Base-by-base conservation (phyloP, 2,113 vertebrate species). In the Lynx canadensis region DNA sequence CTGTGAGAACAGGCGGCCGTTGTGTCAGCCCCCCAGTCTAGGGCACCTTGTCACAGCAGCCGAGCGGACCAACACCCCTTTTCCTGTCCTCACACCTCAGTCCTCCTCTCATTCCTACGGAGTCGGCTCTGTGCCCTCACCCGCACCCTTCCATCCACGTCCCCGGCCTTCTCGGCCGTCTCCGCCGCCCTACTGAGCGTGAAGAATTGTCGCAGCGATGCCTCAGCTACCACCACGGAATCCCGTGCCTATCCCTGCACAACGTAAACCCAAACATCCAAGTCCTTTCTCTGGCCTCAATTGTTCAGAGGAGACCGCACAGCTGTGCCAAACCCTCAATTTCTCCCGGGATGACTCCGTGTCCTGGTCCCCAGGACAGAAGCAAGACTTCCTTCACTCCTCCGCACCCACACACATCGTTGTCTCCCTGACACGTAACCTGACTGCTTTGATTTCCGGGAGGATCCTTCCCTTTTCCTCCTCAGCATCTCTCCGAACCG, bases 251-350 rank as follows among this genome's bases (percentile, higher is more conserved):
- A 57, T n/a, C 36, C 27, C 73, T 27, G 15, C 29, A 74, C 8
- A 1, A 57, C 19, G 1, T 4, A n/a, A 66, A 38, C 8, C 0
- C 52, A n/a, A 31, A 2, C 55, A 33, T 4, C 4, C 33, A 36
- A 33, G 21, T 76, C 52, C 74, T n/a, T 2, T 80, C 68, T 3
- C 23, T 7, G 41, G 45, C 23, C 25, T 38, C 33, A 3, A 71
- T 0, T 0, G 18, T 69, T 48, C 14, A 15, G 45, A 90, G 45
- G 21, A 79, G 65, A 48, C n/a, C 0, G 1, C 11, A 5, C 2
- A 19, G 45, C 23, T n/a, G 14, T 66, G 18, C 38, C 71, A 5
- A 31, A 45, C 55, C 60, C 41, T 41, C 33, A 4, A 3, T 23
- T 23, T 85, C 15, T 41, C 83, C 73, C 1, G 0, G 25, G 52